phyloP scores from a whole-genome alignment of 2,797 vertebrate genomes.

The Paratrypauchen microcephalus region DNA sequence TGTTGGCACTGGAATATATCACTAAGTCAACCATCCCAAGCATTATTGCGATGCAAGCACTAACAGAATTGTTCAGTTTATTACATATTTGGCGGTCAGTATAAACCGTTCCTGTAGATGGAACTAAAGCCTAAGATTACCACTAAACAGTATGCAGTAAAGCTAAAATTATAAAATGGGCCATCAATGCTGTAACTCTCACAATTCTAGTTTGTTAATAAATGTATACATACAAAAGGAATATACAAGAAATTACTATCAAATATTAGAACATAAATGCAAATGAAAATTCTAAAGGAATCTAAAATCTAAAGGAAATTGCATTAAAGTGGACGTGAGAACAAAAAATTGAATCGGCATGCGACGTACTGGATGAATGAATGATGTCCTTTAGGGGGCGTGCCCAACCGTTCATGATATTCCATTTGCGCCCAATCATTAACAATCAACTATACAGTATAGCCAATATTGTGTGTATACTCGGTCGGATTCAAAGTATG shows the following conservation, averaged over 20 bases:
- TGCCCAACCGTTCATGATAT: slow-evolving; percentile 18
- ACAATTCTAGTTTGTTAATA: background rate
- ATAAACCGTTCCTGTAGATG: no score
- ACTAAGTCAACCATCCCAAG: background rate
- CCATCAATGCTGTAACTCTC: background rate
- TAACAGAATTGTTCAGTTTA: no score
- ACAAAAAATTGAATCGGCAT: background rate
- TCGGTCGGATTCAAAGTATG: background rate
- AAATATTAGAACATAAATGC: background rate
- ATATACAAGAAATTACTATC: background rate
- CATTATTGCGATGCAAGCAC: background rate
- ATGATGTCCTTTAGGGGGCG: slow-evolving; percentile 13
- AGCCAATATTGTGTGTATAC: slow-evolving; percentile 15
- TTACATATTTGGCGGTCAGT: background rate
- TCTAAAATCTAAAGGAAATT: background rate
- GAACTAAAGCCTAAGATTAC: no score
- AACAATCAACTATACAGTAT: slow-evolving; percentile 31
- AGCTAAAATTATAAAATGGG: no score
- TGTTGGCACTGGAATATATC: background rate
- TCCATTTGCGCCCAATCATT: slow-evolving; percentile 15
- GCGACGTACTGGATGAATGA: background rate
- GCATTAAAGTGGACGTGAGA: background rate
- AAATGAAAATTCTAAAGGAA: background rate
- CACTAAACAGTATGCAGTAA: no score
- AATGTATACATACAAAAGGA: background rate